Conservation (phyloP, 2,797 vertebrate genomes). For the Novumbra hubbsi region DNA sequence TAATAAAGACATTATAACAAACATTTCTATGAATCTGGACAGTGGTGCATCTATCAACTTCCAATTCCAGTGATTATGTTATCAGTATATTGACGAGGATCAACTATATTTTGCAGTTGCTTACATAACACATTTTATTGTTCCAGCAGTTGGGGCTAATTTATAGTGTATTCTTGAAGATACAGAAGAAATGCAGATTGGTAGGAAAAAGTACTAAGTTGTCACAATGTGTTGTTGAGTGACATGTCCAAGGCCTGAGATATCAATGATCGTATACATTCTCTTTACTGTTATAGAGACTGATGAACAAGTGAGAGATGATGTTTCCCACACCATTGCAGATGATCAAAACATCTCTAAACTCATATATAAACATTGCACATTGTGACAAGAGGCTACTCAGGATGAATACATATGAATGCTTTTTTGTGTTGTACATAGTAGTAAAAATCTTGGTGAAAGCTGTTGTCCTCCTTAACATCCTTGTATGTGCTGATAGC, state of each 20-base stretch:
- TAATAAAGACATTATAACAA: neutral
- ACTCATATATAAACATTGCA: constrained; percentile 24
- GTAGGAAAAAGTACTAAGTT: neutral
- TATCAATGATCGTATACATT: neutral
- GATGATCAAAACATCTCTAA: constrained; percentile 24
- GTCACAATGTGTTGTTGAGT: neutral
- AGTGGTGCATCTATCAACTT: neutral
- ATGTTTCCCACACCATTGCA: neutral
- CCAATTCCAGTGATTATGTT: neutral
- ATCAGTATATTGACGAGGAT: neutral
- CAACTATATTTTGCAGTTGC: neutral
- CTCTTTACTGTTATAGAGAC: neutral
- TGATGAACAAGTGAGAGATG: neutral
- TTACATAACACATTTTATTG: constrained; percentile 7
- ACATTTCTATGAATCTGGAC: neutral
- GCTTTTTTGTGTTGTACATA: constrained; percentile 71
- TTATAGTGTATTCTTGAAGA: neutral
- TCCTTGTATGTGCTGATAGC: constrained; percentile 76
- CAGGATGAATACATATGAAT: constrained; percentile 72
- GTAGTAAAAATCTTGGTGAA: constrained; percentile 73
- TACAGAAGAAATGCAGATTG: neutral
- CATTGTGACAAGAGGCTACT: constrained; percentile 48
- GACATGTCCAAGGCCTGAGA: neutral
- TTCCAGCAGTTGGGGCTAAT: constrained; percentile 4
- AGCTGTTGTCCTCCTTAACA: constrained; percentile 77